A percentile compares a stretch with the other conserved stretches of the same genome.
phyloP scores from a whole-genome alignment of 2,797 vertebrate genomes.

The Paedocypris micromegethes region DNA sequence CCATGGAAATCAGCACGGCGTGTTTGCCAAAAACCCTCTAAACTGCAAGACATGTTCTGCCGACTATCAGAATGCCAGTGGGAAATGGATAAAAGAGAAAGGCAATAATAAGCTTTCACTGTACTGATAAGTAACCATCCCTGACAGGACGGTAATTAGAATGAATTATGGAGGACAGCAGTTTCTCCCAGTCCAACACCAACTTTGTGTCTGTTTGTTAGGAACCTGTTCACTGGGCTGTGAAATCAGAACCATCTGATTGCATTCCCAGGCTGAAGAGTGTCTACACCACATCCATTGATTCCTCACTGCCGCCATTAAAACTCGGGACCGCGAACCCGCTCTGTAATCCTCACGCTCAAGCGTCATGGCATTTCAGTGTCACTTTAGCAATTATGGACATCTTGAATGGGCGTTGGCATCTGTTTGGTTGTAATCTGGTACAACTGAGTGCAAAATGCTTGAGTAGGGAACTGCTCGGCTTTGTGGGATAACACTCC shows the following conservation, averaged over 20 bases:
- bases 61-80: conserved; percentile 42
- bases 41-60: conserved; percentile 41
- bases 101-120: conserved; percentile 51
- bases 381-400: conserved; percentile 27
- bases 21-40: conserved; percentile 35
- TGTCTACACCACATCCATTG: conserved; percentile 22
- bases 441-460: conserved; percentile 27
- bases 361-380: conserved; percentile 11
- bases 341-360: conserved; percentile 10
- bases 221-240: conserved; percentile 42
- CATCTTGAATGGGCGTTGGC: conserved; percentile 21
- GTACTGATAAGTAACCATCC: conserved; percentile 48
- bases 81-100: conserved; percentile 46
- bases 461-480: conserved; percentile 29
- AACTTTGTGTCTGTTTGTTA: conserved; percentile 40
- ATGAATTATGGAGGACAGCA: conserved; percentile 51
- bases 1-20: conserved; percentile 41
- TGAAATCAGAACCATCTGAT: conserved; percentile 50
- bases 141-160: conserved; percentile 54
- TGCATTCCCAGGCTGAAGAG: conserved; percentile 36
- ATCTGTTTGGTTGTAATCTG: conserved; percentile 21
- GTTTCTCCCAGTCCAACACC: conserved; percentile 43
- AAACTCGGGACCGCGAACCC: conserved; percentile 16
- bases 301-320: conserved; percentile 26
- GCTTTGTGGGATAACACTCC: conserved; percentile 23